Conservation (phyloP, 2,113 vertebrate species). For the Poicephalus gulielmi region DNA sequence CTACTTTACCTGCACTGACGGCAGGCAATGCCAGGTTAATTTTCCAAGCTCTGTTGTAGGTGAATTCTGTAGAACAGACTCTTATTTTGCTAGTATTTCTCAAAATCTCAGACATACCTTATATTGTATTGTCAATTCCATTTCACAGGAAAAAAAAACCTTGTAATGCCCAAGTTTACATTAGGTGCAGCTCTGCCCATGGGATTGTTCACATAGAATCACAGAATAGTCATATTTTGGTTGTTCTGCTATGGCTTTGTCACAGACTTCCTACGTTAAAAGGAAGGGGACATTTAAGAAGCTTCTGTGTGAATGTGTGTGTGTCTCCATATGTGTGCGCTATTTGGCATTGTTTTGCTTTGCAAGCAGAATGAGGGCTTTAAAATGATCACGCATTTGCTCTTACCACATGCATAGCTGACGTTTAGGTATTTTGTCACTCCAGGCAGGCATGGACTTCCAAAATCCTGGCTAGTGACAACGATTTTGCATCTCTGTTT, state of each 20-base stretch:
- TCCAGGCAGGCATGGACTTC: constrained; percentile 89
- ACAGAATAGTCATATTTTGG: neutral
- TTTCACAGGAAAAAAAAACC: neutral
- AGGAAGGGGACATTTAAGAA: neutral
- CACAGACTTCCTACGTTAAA: neutral
- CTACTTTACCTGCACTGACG: neutral
- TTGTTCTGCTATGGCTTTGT: neutral
- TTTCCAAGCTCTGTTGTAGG: neutral
- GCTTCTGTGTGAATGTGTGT: neutral
- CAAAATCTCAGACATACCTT: neutral
- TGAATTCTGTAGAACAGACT: neutral
- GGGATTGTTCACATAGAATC: accelerated
- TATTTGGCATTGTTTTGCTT: neutral
- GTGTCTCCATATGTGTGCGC: neutral
- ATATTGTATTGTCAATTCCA: neutral
- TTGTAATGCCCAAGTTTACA: neutral
- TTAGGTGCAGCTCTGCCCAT: neutral
- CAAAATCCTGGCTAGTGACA: constrained; percentile 83
- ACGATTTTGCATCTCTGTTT: constrained; percentile 87
- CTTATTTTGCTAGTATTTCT: neutral
- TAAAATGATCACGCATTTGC: neutral
- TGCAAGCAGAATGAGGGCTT: neutral
- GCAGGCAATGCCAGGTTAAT: neutral
- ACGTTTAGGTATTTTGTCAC: constrained; percentile 91
- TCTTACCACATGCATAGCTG: constrained; percentile 91